These are phyloP conservation scores for Ovis canadensis DNA, from an alignment of 2,113 vertebrate species.

Conservation along the genomic window DNA sequence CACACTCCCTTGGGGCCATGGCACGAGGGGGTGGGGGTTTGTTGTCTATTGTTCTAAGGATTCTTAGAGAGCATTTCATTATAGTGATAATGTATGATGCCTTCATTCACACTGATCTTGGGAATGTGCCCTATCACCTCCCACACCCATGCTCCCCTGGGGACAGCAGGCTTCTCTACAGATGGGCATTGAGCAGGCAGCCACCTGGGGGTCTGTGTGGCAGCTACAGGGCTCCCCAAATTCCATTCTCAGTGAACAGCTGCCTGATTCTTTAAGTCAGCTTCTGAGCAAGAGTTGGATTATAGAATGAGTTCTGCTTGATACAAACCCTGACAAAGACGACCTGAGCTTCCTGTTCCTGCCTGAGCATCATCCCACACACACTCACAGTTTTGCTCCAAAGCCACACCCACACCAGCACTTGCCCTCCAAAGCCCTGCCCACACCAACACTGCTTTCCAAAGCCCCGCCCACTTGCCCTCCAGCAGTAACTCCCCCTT, in stretches of 20 bases:
- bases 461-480: fast-evolving
- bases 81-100: not conserved
- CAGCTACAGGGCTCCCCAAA: not conserved
- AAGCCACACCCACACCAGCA: not conserved
- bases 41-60: not conserved
- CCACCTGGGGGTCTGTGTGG: not conserved
- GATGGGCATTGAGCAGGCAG: not conserved
- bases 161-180: not conserved
- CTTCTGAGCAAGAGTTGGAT: not conserved
- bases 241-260: not conserved
- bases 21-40: not conserved
- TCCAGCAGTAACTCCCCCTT: not conserved
- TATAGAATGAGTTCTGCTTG: not conserved
- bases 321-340: not conserved
- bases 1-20: not conserved
- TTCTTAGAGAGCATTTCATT: not conserved
- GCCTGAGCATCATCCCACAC: not conserved
- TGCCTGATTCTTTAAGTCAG: not conserved
- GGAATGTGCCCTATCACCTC: not conserved
- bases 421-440: not conserved
- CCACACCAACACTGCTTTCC: not conserved
- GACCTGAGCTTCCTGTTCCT: not conserved
- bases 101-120: not conserved
- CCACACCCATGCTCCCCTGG: fast-evolving
- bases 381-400: not conserved